Evolutionary conservation across 2,113 vertebrate species (phyloP), one percentile per base, ranked within the genome.

Genomic region (Psilopsiagon aymara): DNA sequence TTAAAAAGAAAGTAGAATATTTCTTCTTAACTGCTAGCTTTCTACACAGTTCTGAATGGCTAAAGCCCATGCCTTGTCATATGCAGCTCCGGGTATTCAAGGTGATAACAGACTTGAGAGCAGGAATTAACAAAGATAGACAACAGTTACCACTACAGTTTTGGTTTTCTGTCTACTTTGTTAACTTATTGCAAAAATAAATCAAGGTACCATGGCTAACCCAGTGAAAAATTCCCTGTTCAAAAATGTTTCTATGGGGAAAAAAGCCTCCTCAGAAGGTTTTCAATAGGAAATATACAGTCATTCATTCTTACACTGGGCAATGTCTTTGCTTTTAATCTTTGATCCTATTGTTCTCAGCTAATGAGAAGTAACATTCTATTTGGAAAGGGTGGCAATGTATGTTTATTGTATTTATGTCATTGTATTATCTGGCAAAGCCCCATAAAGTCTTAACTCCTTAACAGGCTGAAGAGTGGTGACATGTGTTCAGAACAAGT

Each of bases 271-370:
- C 47, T 64, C 39, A 74, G 47, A 85, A 51, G 8, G 59, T 10
- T 83, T 81, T 86, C 64, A 78, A 8, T 62, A 27, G 27, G 17
- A 95, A 71, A 39, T 13, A 60, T 7, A 14, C 8, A 71, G 44
- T 51, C 8, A 60, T 13, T 78, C 37, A 60, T 88, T 90, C 46
- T 91, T 78, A 76, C 13, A 24, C 47, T 53, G 31, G 23, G 7
- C 13, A 92, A 70, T 24, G 24, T 20, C 29, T 92, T 78, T 88
- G 37, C 20, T 84, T 88, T 86, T 47, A 47, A 43, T 71, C 55
- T 95, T 92, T 89, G 43, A 78, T 84, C 24, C 44, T 64, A 68
- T 91, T 95, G 63, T 94, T 39, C 39, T 90, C 62, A 77, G 31
- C 17, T 86, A 88, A 83, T 75, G 46, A 92, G 76, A 81, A 67